A percentile compares a stretch with the other conserved stretches of the same genome.
These are phyloP conservation scores for Pogonomyrmex barbatus DNA, from an alignment of 1,140 invertebrate species.

Conservation along the genomic window DNA sequence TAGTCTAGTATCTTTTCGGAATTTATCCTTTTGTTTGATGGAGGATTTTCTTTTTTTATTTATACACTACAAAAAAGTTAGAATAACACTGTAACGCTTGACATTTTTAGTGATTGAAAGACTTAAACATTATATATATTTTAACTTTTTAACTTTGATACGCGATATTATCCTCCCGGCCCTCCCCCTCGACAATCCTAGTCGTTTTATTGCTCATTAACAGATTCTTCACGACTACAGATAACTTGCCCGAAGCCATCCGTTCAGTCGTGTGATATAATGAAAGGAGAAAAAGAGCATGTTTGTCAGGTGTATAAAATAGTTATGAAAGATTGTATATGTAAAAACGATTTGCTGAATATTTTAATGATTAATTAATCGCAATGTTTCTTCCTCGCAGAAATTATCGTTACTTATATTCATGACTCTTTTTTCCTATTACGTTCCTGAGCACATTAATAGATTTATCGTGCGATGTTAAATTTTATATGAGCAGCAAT, in stretches of 20 bases:
- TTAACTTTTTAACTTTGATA: conserved; percentile 9
- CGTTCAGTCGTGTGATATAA: background rate
- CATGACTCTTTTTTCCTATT: background rate
- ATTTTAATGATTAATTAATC: background rate
- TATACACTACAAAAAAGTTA: background rate
- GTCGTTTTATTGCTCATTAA: conserved; percentile 26
- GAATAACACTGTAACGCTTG: background rate
- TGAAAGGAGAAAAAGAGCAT: background rate
- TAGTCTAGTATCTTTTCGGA: background rate
- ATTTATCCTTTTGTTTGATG: background rate
- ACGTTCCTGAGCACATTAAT: conserved; percentile 1
- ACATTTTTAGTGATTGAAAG: conserved; percentile 1
- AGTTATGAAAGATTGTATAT: background rate
- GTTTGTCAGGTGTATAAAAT: background rate
- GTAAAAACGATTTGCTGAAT: conserved; percentile 1
- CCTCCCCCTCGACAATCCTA: conserved; percentile 1
- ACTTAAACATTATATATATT: background rate
- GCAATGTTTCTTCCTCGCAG: background rate
- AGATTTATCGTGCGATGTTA: background rate
- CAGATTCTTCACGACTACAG: background rate
- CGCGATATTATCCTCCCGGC: background rate
- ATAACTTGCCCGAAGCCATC: conserved; percentile 16
- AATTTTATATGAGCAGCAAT: conserved; percentile 40
- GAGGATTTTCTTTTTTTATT: background rate
- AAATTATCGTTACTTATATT: conserved; percentile 34